Base-by-base conservation (phyloP, 2,888 invertebrate species). In the Hetaerina titia region DNA sequence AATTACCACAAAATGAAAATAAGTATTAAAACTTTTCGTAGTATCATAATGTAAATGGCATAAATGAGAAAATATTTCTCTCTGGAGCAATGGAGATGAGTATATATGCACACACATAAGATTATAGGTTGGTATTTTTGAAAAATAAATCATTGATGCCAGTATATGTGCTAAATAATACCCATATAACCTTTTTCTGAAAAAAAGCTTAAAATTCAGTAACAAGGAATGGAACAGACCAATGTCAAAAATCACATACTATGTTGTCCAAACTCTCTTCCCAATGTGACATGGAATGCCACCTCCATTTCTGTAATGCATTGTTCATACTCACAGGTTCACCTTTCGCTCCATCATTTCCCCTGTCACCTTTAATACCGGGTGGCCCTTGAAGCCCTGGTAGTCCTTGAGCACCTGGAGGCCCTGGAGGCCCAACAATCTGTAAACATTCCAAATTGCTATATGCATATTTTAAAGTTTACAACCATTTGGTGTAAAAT, bases 301-400 rank as follows among this genome's bases (percentile, higher is more conserved):
- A 45, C 45, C 45, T 45, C 4, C 45, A 45, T 45, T 45, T 45
- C 45, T 1, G 74, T 31, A 87, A 22, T 58, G 11, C 19, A 4
- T 15, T 17, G 25, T 57, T 64, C 89, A 89, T 96, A 97, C 98
- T 97, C 97, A 98, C 98, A 96, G 98, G 97, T 97, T 98, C 98
- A 96, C 99, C 99, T 97, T 98, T 98, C 95, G 97, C 97, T 96
- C 99, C 99, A 96, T 98, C 98, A 96, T 98, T 98, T 96, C 99
- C 99, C 97, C 98, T 97, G 96, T 98, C 98, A 94, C 99, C 99
- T 97, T 98, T 98, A 96, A 98, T 98, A 96, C 98, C 98, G 89
- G 98, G 98, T 94, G 98, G 98, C 88, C 98, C 98, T 96, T 98
- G 98, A 95, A 98, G 97, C 95, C 98, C 98, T 57, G 98, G 97